Evolutionary conservation across 2,888 invertebrate species (phyloP).

Genomic region (Chamaedrilus cognettii): DNA sequence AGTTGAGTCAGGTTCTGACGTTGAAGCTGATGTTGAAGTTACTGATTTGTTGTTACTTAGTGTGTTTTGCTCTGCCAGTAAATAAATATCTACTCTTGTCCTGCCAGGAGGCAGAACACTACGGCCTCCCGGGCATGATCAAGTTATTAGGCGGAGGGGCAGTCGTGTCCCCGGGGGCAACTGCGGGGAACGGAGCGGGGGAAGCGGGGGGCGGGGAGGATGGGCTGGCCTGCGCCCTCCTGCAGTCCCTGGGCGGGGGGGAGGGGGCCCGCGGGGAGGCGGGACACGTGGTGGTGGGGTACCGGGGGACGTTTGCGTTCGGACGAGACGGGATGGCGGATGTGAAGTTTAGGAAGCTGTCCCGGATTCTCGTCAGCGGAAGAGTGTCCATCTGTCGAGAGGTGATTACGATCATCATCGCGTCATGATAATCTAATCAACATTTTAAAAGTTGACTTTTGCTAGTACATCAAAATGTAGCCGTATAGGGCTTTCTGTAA

Average conservation of each 20-base stretch:
- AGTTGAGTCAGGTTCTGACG: too few species aligned
- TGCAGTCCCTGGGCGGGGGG: not conserved
- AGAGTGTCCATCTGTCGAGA: conserved; percentile 90
- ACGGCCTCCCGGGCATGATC: not conserved
- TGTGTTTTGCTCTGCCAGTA: too few species aligned
- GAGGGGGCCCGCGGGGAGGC: conserved; percentile 43
- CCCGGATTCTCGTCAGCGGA: conserved; percentile 93
- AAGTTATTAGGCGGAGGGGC: conserved; percentile 40
- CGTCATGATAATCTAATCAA: too few species aligned
- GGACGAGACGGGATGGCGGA: conserved; percentile 98
- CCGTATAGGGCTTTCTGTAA: too few species aligned
- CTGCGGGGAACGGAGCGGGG: conserved; percentile 96
- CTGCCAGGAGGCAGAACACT: conserved; percentile 9
- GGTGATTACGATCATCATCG: too few species aligned
- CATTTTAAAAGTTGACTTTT: too few species aligned
- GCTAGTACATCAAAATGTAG: too few species aligned
- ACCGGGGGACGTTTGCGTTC: conserved; percentile 98
- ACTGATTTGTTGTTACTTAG: too few species aligned
- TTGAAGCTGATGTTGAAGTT: too few species aligned
- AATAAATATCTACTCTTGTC: too few species aligned
- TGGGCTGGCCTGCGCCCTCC: conserved; percentile 78
- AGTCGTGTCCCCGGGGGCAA: too few species aligned
- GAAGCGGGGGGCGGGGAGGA: conserved; percentile 98
- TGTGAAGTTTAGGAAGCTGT: conserved; percentile 97
- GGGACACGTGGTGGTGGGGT: conserved; percentile 91